phyloP scores from a whole-genome alignment of 2,888 invertebrate genomes.

The Chironomus riparius region DNA sequence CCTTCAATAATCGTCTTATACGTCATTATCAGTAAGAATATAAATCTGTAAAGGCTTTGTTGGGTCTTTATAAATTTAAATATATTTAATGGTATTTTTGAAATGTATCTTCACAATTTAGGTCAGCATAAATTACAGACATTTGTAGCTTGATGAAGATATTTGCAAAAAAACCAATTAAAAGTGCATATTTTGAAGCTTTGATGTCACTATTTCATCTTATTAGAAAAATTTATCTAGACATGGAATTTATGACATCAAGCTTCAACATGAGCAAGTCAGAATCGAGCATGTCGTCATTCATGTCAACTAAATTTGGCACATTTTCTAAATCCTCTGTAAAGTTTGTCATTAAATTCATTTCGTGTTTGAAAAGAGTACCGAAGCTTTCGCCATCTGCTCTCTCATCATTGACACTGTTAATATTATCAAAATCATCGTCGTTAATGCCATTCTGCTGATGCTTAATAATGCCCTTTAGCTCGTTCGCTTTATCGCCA shows the following conservation, averaged over 20 bases:
- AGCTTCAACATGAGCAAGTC: slow-evolving; percentile 25
- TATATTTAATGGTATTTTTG: too few relatives aligned
- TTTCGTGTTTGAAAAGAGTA: background rate
- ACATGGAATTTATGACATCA: slow-evolving; percentile 20
- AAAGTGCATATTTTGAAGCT: too few relatives aligned
- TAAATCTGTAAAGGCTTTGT: too few relatives aligned
- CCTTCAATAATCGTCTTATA: too few relatives aligned
- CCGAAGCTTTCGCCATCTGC: background rate
- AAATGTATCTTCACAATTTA: too few relatives aligned
- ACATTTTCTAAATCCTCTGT: slow-evolving; percentile 18
- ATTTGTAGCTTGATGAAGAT: too few relatives aligned
- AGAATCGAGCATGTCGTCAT: slow-evolving; percentile 22
- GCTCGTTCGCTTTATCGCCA: slow-evolving; percentile 31
- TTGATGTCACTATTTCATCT: too few relatives aligned
- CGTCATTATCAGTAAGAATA: too few relatives aligned
- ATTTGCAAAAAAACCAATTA: too few relatives aligned
- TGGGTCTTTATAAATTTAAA: too few relatives aligned
- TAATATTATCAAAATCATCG: slow-evolving; percentile 20
- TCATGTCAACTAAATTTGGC: slow-evolving; percentile 26
- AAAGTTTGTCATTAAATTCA: background rate
- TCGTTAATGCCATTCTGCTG: background rate
- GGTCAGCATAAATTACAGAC: too few relatives aligned
- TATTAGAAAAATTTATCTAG: background rate
- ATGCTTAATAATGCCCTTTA: slow-evolving; percentile 16
- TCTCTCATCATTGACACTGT: slow-evolving; percentile 10